Base-by-base conservation (phyloP, 2,113 vertebrate genomes). In the Dasyornis broadbenti region DNA sequence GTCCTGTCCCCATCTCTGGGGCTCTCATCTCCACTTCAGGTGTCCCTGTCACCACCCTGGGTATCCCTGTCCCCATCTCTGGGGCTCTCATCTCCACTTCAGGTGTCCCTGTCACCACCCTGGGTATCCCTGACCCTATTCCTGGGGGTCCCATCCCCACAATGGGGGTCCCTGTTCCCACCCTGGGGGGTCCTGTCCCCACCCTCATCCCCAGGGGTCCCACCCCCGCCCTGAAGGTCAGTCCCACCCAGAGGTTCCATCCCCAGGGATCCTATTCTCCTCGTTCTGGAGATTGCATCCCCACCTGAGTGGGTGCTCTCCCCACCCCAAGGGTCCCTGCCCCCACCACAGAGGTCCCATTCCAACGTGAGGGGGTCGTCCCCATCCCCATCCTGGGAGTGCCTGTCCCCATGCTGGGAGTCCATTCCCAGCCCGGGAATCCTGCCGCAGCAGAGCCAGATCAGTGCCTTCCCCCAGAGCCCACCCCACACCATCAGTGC, bases 351-450 rank as follows among this genome's bases (percentile, higher is more conserved):
- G 3, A 40, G 11, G 17, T 56, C 42, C 40, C n/a, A 31, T 72
- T 61, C 37, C 68, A 27, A 16, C 0, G 0, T 23, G 14, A 18
- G 5, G 1, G 1, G 54, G 16, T n/a, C n/a, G 30, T 73, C 37
- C 56, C 40, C 22, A 28, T 53, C 17, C 87, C 47, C 7, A 16
- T 56, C 47, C 49, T 33, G 61, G 61, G 70, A 61, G n/a, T 54
- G 65, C 64, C 39, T 78, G 23, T 61, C 64, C 57, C 65, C 4
- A 1, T 17, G 57, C 50, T 56, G 13, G 24, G n/a, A 20, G 39
- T 59, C 54, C 33, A 1, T 19, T 12, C 22, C 8, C 49, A 49
- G 31, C 23, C 31, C 1, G 6, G 53, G 60, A 65, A 40, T 73
- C 45, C 42, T 42, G 22, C 28, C 4, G 8, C 13, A 42, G 59